Percentiles rank a stretch among this genome's conserved stretches.
phyloP scores from a whole-genome alignment of 2,888 invertebrate genomes.

The Drosophila meridiana region DNA sequence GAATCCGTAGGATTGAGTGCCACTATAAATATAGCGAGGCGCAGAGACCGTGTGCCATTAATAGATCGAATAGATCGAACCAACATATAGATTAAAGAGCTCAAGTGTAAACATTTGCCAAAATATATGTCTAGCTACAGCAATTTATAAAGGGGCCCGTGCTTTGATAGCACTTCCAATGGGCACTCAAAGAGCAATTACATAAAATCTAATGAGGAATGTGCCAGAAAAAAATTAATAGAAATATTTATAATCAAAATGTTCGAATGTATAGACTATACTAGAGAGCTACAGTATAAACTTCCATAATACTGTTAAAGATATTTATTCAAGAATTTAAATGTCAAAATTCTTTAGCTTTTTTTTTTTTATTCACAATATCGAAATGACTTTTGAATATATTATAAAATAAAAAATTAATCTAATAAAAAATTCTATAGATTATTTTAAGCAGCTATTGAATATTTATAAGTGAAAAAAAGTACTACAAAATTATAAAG shows the following conservation, averaged over 20 bases:
- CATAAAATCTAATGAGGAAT: slow-evolving; percentile 18
- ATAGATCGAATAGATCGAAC: slow-evolving; percentile 44
- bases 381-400: not conserved
- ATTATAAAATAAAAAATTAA: not conserved
- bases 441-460: not conserved
- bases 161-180: slow-evolving; percentile 18
- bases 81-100: slow-evolving; percentile 29
- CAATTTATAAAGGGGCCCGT: slow-evolving; percentile 21
- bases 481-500: not conserved
- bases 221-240: not conserved
- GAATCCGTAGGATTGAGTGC: not conserved
- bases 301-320: not conserved
- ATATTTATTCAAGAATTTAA: not conserved
- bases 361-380: not conserved
- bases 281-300: not conserved
- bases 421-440: not conserved
- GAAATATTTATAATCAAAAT: slow-evolving; percentile 15
- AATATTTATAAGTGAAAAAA: not conserved
- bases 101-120: slow-evolving; percentile 43
- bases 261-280: slow-evolving; percentile 1
- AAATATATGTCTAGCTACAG: slow-evolving; percentile 14
- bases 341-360: not conserved
- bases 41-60: slow-evolving; percentile 52
- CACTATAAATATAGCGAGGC: slow-evolving; percentile 55
- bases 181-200: slow-evolving; percentile 40